Evolutionary conservation across 2,113 vertebrate genomes (phyloP), one percentile per base, ranked within the genome.

Genomic region (Clupea harengus): DNA sequence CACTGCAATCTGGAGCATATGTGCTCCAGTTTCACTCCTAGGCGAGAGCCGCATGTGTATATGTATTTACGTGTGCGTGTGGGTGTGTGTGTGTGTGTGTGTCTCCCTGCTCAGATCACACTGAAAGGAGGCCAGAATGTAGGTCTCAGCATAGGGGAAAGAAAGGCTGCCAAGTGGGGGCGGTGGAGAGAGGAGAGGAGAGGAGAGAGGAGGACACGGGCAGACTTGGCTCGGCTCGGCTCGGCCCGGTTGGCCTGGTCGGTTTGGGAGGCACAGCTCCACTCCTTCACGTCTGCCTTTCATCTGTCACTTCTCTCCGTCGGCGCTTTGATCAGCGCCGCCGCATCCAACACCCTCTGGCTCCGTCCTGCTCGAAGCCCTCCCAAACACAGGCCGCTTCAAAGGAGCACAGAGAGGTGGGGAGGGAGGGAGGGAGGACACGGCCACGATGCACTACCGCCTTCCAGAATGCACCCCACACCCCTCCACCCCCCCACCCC

Each of bases 221-320:
- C 72, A 78, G 72, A 39, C 28, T 78, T 10, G 28, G 11, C 49
- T 22, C 49, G 54, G 18, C 54, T 60, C 18, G 54, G 20, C 54
- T 22, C 54, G 18, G 18, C 54, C 18, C 54, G 54, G 18, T 20
- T 39, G 39, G 39, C 39, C 54, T n/a, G 52, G 44, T 47, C 81
- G 83, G 39, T 39, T n/a, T 45, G 83, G 46, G 44, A 39, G 81
- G 47, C 44, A 67, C 45, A 46, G 64, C 64, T 57, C 32, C 44
- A 18, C 64, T 75, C 54, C 49, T 28, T 85, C 82, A 17, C 47
- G n/a, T 52, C 81, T 81, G 84, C 50, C 82, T 81, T 84, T 86
- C 64, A 88, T 85, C 87, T 83, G 87, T 85, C 82, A 81, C 64
- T 85, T 67, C 72, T 80, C 75, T 85, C 83, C 82, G 57, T 75